Evolutionary conservation across 2,797 vertebrate genomes (phyloP).

Genomic region (Furcifer pardalis): DNA sequence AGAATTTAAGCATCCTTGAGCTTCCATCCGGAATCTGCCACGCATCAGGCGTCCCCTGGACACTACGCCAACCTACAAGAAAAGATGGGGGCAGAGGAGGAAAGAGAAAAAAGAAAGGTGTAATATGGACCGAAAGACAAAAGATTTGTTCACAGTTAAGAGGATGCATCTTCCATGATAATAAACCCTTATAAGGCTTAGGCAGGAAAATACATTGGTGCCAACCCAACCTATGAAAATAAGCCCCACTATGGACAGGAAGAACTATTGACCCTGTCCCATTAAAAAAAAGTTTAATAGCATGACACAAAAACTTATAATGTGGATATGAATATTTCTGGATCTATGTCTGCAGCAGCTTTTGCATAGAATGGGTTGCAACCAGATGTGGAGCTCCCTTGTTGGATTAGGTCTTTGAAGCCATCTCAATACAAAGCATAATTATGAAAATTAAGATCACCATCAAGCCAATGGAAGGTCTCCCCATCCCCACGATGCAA

Average conservation of each 20-base stretch:
- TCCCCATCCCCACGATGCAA: background rate
- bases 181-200: background rate
- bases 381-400: background rate
- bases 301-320: background rate
- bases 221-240: constrained; percentile 18
- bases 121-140: constrained; percentile 74
- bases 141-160: constrained; percentile 42
- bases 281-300: background rate
- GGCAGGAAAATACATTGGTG: background rate
- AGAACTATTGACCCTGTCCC: background rate
- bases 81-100: constrained; percentile 58
- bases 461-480: background rate
- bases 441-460: background rate
- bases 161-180: constrained; percentile 10
- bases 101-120: constrained; percentile 76
- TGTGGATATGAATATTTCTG: background rate
- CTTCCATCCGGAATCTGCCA: constrained; percentile 85
- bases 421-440: background rate
- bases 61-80: constrained; percentile 78
- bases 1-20: constrained; percentile 84
- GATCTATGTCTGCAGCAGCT: background rate
- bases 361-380: background rate
- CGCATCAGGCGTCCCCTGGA: constrained; percentile 80
- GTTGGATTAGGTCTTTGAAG: constrained; percentile 4
- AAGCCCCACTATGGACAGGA: background rate